Evolutionary conservation across 2,113 vertebrate genomes (phyloP), one percentile per base, ranked within the genome.

Genomic region (Microcebus griseorufus): DNA sequence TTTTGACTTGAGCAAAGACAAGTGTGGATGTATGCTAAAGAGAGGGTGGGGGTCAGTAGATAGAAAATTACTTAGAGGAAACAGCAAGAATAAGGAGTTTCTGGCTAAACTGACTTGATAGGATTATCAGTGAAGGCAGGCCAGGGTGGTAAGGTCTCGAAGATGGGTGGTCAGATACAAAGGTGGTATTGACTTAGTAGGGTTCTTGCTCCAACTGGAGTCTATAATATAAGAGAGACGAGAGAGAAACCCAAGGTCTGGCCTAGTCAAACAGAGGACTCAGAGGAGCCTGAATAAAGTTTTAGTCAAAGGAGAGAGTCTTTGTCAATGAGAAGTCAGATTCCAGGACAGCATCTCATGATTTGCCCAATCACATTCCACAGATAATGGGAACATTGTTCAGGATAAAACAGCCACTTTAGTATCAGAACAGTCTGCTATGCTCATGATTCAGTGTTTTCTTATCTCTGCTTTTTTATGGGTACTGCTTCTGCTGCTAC

Each of bases 331-430:
- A 67, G 89, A 93, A 45, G 78, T 89, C 73, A 79, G 76, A 80
- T 92, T 67, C 80, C 9, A 62, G 32, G 37, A 90, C 48, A 53
- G 42, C 37, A 58, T 96, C 96, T 96, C 69, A 27, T 90, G 95
- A 89, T 95, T 91, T 91, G 48, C 58, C 37, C 37, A 65, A 22
- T 92, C 58, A 48, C 82, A 79, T 88, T 79, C 81, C 39, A 34
- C 64, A 91, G 89, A 97, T 86, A 97, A 97, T 75, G 83, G 48
- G 34, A 70, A 78, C 51, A 55, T 80, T 95, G 96, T 97, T 97
- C 55, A 53, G 67, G 69, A 58, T 83, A 58, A 94, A 93, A 48
- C 39, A 90, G 76, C 60, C 37, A 34, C 81, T 95, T 60, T 67
- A 16, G 39, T 62, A 60, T 95, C 58, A 83, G 89, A 72, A 42